Conservation (phyloP, 2,888 invertebrate species). For the Idaea dimidiata region DNA sequence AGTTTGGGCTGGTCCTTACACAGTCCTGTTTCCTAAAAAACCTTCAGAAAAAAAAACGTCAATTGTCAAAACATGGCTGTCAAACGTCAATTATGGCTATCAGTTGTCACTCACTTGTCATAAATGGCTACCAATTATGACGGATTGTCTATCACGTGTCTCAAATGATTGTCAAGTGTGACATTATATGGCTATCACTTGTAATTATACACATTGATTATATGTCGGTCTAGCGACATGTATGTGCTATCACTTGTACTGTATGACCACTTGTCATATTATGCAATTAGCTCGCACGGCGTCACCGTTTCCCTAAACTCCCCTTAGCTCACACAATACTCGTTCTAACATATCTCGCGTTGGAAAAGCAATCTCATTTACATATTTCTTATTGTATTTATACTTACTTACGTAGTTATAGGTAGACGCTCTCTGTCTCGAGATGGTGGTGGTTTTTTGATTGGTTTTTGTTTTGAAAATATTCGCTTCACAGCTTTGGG, state of each 20-base stretch:
- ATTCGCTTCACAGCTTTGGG: constrained; percentile 4
- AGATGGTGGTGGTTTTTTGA: constrained; percentile 28
- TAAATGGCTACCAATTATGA: neutral
- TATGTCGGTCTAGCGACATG: too few species aligned
- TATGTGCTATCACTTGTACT: too few species aligned
- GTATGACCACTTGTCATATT: neutral
- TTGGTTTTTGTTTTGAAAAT: constrained; percentile 4
- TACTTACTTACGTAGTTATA: constrained; percentile 2
- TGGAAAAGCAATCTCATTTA: constrained; percentile 69
- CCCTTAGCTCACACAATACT: constrained; percentile 54
- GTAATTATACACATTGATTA: too few species aligned
- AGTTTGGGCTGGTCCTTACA: constrained; percentile 12
- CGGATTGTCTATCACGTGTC: neutral
- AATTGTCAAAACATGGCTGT: too few species aligned
- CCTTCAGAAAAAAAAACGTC: constrained; percentile 7
- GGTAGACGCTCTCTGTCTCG: constrained; percentile 10
- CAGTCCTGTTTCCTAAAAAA: neutral
- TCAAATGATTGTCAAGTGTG: too few species aligned
- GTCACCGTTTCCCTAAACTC: constrained; percentile 35
- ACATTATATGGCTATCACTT: too few species aligned
- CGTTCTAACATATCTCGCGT: constrained; percentile 70
- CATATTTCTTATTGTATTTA: constrained; percentile 36
- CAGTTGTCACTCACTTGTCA: neutral
- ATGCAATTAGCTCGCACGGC: constrained; percentile 45
- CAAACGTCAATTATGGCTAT: neutral